Percentiles rank a stretch among this genome's conserved stretches.
Evolutionary conservation across 2,113 vertebrate genomes (phyloP).

Genomic region (Todiramphus chloris): DNA sequence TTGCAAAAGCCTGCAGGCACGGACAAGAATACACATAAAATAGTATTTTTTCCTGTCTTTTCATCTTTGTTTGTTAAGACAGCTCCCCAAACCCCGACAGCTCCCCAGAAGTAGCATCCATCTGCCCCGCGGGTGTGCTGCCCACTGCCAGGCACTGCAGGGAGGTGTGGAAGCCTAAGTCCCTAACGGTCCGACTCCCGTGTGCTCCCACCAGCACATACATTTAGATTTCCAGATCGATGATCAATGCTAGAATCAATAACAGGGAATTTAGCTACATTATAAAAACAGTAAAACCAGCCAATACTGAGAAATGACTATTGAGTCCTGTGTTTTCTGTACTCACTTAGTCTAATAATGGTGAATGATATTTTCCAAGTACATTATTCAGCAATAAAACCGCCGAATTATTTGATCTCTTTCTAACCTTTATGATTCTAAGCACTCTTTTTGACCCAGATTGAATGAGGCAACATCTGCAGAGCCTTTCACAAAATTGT

Average conservation of each 20-base stretch:
- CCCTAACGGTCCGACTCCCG: not conserved
- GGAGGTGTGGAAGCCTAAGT: not conserved
- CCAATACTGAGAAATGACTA: conserved; percentile 73
- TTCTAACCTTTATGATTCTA: conserved; percentile 63
- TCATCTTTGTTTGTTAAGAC: not conserved
- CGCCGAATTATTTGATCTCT: conserved; percentile 63
- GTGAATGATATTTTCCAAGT: conserved; percentile 68
- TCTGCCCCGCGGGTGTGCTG: not conserved
- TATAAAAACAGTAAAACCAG: conserved; percentile 59
- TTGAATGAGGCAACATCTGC: conserved; percentile 73
- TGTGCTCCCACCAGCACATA: conserved; percentile 20
- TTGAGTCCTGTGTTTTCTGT: conserved; percentile 59
- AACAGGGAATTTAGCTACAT: conserved; percentile 71
- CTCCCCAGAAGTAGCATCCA: not conserved
- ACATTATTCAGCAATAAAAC: conserved; percentile 73
- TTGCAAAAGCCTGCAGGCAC: not conserved
- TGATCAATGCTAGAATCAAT: conserved; percentile 70
- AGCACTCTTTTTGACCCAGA: conserved; percentile 63
- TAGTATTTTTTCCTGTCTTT: not conserved
- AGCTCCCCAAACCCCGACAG: not conserved
- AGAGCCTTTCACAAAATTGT: conserved; percentile 67
- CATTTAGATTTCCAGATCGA: conserved; percentile 66
- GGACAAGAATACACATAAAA: not conserved
- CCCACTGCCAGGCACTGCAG: not conserved
- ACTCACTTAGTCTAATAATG: conserved; percentile 67